Evolutionary conservation across 2,113 vertebrate genomes (phyloP).

Genomic region (Xiphophorus maculatus): DNA sequence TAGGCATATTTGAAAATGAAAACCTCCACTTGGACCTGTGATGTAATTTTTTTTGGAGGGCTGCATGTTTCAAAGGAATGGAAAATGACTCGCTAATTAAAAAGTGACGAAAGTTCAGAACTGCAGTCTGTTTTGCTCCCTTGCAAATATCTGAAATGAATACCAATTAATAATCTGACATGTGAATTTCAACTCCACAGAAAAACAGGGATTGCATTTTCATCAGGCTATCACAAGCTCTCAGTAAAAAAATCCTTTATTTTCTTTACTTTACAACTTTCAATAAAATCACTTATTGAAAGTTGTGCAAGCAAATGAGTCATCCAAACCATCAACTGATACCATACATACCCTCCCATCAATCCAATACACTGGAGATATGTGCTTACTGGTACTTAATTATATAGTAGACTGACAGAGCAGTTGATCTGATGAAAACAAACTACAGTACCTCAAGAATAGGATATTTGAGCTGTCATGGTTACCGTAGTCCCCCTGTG

Average conservation of each 20-base stretch:
- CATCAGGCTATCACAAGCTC: conserved; percentile 57
- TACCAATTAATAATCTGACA: conserved; percentile 47
- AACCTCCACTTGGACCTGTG: not conserved
- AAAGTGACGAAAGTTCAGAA: conserved; percentile 51
- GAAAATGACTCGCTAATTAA: conserved; percentile 57
- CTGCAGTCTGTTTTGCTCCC: conserved; percentile 45
- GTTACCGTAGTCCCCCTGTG: no score
- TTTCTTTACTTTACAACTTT: conserved; percentile 31
- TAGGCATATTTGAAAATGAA: conserved; percentile 16
- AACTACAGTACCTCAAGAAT: no score
- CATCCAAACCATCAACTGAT: no score
- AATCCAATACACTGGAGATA: no score
- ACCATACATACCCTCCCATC: no score
- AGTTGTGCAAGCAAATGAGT: not conserved
- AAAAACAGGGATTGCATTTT: conserved; percentile 62
- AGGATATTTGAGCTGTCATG: no score
- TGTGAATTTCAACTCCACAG: conserved; percentile 50
- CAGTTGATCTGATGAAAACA: no score
- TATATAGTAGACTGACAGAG: no score
- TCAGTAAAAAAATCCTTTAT: conserved; percentile 61
- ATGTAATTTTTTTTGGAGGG: conserved; percentile 29
- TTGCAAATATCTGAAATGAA: conserved; percentile 52
- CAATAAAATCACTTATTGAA: conserved; percentile 59
- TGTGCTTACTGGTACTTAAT: no score
- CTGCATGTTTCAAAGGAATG: conserved; percentile 25